These are phyloP conservation scores for Neodiprion lecontei DNA, from an alignment of 1,140 invertebrate species.

Conservation along the genomic window DNA sequence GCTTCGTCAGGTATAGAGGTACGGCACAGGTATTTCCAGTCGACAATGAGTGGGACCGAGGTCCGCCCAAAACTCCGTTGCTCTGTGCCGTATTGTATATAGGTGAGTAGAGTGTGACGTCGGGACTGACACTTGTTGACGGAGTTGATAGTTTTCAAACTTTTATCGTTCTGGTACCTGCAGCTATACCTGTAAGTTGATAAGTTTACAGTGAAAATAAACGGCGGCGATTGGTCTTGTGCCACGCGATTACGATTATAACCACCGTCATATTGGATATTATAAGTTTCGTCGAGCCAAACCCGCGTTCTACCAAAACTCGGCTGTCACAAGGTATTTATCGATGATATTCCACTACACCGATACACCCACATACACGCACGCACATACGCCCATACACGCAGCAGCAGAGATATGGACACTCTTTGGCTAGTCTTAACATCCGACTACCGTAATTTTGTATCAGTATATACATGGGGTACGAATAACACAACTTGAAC, in stretches of 20 bases:
- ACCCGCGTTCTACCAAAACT: background rate
- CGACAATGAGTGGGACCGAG: slow-evolving; percentile 52
- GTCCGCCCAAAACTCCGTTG: slow-evolving; percentile 31
- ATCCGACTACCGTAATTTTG: too few species aligned
- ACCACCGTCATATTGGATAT: background rate
- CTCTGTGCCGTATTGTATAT: background rate
- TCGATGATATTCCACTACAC: background rate
- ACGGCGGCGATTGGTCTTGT: background rate
- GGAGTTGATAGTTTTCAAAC: background rate
- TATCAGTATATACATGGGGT: too few species aligned
- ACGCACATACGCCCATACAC: too few species aligned
- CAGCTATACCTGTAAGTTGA: too few species aligned
- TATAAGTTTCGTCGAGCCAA: background rate
- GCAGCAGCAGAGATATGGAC: too few species aligned
- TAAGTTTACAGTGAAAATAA: too few species aligned
- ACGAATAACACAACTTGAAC: too few species aligned
- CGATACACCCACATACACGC: too few species aligned
- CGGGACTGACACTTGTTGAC: background rate
- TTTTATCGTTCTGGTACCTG: too few species aligned
- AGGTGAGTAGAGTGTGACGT: slow-evolving; percentile 4
- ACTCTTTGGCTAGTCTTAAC: too few species aligned
- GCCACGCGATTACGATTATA: background rate
- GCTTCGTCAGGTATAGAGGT: slow-evolving; percentile 35
- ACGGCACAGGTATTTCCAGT: slow-evolving; percentile 50
- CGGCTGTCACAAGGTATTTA: background rate